Conservation (phyloP, 2,797 vertebrate genomes). For the Phylloscopus collybita region DNA sequence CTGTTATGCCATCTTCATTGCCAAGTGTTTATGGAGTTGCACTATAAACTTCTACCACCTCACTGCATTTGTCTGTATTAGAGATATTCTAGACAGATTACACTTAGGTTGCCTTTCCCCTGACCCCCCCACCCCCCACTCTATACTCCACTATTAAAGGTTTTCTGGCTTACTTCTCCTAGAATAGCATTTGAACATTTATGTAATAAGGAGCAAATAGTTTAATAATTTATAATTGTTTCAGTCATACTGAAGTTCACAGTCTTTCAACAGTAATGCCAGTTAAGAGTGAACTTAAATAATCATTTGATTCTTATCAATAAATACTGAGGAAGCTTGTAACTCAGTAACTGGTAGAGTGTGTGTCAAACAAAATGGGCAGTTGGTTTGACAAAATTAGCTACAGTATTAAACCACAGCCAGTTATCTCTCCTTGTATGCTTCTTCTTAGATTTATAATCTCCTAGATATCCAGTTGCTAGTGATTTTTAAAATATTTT, state of each 20-base stretch:
- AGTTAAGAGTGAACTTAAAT: not conserved
- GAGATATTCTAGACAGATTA: not conserved
- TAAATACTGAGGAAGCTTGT: not conserved
- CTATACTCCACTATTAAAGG: not conserved
- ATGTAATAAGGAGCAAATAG: not conserved
- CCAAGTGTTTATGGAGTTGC: not conserved
- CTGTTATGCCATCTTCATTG: not conserved
- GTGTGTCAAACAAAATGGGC: not conserved
- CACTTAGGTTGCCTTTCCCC: fast-evolving
- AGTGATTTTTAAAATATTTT: not conserved
- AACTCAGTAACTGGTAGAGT: not conserved
- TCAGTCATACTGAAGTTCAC: not conserved
- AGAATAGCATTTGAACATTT: not conserved
- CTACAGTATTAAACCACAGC: not conserved
- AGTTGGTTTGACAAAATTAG: not conserved
- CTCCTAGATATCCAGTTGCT: not conserved
- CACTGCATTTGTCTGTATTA: not conserved
- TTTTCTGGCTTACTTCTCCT: not conserved
- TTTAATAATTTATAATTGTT: not conserved
- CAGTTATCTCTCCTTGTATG: not conserved
- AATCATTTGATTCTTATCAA: not conserved
- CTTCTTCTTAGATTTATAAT: not conserved
- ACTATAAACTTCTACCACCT: not conserved
- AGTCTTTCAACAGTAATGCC: not conserved
- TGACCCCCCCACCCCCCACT: not conserved